Evolutionary conservation across 1,140 invertebrate genomes (phyloP).

Genomic region (Ganaspis sp.): DNA sequence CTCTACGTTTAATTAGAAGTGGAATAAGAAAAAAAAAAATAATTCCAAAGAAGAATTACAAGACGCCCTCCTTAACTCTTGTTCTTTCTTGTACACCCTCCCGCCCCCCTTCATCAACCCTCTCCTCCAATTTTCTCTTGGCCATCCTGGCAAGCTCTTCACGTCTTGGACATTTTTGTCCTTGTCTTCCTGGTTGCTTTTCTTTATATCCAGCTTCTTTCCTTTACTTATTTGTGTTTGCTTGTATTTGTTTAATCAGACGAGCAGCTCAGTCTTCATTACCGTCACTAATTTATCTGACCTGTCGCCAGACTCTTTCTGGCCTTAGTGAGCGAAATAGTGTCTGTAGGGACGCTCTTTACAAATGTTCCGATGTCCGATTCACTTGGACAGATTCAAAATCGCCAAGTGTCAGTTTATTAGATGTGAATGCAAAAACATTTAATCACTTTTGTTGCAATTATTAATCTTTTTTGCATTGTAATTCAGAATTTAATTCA

Average conservation of each 20-base stretch:
- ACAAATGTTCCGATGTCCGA: not conserved
- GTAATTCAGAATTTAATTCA: no score
- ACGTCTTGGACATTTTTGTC: conserved; percentile 17
- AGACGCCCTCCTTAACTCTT: conserved; percentile 28
- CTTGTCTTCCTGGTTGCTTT: conserved; percentile 30
- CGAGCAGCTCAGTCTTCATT: conserved; percentile 71
- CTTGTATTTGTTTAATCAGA: conserved; percentile 74
- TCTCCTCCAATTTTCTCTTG: conserved; percentile 10
- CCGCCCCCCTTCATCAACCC: not conserved
- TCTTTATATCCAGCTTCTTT: conserved; percentile 25
- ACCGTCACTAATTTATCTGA: conserved; percentile 69
- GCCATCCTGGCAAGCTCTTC: not conserved
- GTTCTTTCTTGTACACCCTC: conserved; percentile 26
- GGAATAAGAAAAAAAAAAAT: conserved; percentile 52
- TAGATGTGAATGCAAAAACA: no score
- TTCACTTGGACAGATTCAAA: not conserved
- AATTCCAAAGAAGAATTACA: conserved; percentile 28
- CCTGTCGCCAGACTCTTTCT: conserved; percentile 63
- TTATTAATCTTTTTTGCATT: no score
- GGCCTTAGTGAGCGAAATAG: conserved; percentile 26
- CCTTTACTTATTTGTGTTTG: conserved; percentile 63
- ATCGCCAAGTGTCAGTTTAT: not conserved
- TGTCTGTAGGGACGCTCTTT: not conserved
- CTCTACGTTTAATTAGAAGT: conserved; percentile 63
- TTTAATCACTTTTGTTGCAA: no score